Evolutionary conservation across 2,888 invertebrate species (phyloP), one percentile per base, ranked within the genome.

Genomic region (Cerceris rybyensis): DNA sequence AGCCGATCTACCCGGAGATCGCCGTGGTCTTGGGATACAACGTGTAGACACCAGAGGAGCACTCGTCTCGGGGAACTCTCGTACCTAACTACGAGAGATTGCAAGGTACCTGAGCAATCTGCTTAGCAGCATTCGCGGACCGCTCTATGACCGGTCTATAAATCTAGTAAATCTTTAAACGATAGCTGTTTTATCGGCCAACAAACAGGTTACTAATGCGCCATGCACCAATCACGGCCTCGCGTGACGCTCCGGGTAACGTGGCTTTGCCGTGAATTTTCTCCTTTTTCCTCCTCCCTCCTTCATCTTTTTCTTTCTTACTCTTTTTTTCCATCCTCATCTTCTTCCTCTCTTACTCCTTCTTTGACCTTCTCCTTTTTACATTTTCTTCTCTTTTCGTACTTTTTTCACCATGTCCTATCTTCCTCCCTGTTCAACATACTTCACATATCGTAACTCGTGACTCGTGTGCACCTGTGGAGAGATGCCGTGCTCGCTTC

Each of bases 161-260:
- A 90, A 90, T 90, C 89, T 83, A 86, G 83, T 78, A 86, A 89
- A 88, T 88, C 88, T 89, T 85, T 78, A 87, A 88, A 83, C 87
- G 87, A 89, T 88, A 84, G 83, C 83, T 82, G 85, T 86, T 89
- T 90, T 89, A 89, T 90, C 88, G 87, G 74, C 79, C 82, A 86
- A 87, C 89, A 88, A 90, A 89, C 90, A 87, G 87, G 88, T 90
- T 90, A 86, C 87, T 88, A 88, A 90, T 89, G 86, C 87, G 75
- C 81, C 83, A 76, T 60, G 76, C 82, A 84, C 87, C 88, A 86
- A 89, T 90, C 86, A 69, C 67, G 73, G 63, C 71, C 78, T 86
- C 80, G 86, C 85, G 88, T 86, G 87, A 81, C 73, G 70, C 83
- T 86, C 80, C 80, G 57, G 77, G 78, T 86, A 84, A 83, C 75